Evolutionary conservation across 2,113 vertebrate species (phyloP), one percentile per base, ranked within the genome.

Genomic region (Lamprotornis superbus): DNA sequence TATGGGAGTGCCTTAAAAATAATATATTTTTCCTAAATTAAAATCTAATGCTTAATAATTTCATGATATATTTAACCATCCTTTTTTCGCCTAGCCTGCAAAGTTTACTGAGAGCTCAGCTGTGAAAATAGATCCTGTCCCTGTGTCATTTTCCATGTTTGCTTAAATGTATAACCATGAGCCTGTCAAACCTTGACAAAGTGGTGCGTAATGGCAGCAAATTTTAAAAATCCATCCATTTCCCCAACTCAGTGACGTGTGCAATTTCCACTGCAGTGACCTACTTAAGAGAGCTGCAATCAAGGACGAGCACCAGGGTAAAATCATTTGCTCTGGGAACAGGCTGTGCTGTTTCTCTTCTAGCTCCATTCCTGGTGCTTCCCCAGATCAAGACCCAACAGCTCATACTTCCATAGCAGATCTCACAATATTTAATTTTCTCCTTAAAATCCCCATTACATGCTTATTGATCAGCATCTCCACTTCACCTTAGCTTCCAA

Each of bases 31-130:
- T 67, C n/a, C 44, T 82, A 79, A 81, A 82, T 88, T 80, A 83
- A 83, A 86, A 88, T 39, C 30, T 50, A 93, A 80, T 55, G n/a
- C 3, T 53, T 73, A 90, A 57, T 79, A 25, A 64, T 79, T 91
- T 83, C 8, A 80, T 42, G 0, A 64, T 57, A 25, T 69, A 69
- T 92, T 87, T 85, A 95, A 61, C 3, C 19, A 57, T 65, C 37
- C 15, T 73, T 73, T 61, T 49, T 83, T 83, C 57, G 77, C 44
- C 16, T 52, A 65, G 53, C 22, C 80, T 83, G 37, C 40, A 71
- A 79, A 85, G 63, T 85, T 96, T 88, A 69, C n/a, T 61, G n/a
- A 53, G n/a, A 91, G 57, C 61, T 94, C 79, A 83, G 20, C 46
- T 53, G 16, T 53, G 46, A 85, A 73, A 85, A 90, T 14, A 15